Percentiles rank a stretch among this genome's conserved stretches.
phyloP scores from a whole-genome alignment of 2,113 vertebrate species.

The Lepus americanus region DNA sequence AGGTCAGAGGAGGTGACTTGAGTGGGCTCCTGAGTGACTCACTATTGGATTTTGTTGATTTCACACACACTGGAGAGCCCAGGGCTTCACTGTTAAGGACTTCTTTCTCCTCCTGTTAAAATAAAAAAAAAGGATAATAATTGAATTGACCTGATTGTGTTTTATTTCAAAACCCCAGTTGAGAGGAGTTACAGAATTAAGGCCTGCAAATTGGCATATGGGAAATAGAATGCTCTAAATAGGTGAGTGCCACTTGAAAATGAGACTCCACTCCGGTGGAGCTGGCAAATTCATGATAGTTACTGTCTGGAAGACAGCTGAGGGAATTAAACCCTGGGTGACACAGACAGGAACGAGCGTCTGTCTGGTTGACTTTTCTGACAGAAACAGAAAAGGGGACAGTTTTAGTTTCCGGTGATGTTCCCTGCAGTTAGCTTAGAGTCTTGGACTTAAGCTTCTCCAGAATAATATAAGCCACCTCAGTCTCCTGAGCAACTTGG shows the following conservation, averaged over 20 bases:
- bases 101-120: constrained; percentile 36
- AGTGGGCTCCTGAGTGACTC: constrained; percentile 16
- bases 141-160: constrained; percentile 25
- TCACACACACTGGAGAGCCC: neutral
- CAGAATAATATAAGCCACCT: neutral
- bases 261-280: neutral
- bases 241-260: constrained; percentile 15
- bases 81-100: neutral
- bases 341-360: neutral
- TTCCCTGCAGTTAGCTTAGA: neutral
- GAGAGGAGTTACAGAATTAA: constrained; percentile 50
- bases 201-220: neutral
- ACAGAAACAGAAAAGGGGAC: neutral
- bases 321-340: neutral
- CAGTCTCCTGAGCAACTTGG: neutral
- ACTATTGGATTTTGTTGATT: neutral
- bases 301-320: constrained; percentile 13
- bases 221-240: neutral
- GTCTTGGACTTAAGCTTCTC: neutral
- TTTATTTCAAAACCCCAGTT: constrained; percentile 29
- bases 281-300: neutral
- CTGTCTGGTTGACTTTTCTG: neutral
- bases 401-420: neutral
- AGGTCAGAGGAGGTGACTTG: constrained; percentile 29
- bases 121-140: neutral